These are phyloP conservation scores for Toxonevra muliebris DNA, from an alignment of 2,888 invertebrate species.

Conservation along the genomic window DNA sequence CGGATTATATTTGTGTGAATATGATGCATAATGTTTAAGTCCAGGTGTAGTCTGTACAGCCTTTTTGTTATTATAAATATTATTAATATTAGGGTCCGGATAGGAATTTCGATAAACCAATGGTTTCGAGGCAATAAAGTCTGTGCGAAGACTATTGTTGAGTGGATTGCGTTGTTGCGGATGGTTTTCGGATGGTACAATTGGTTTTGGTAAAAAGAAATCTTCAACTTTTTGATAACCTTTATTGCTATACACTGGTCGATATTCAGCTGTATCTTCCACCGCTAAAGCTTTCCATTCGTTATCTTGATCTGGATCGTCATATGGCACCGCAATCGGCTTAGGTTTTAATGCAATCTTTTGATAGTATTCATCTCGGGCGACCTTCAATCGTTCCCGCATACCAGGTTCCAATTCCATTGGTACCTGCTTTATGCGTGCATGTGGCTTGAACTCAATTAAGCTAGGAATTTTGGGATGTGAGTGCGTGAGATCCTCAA, in stretches of 20 bases:
- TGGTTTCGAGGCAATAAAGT: constrained; percentile 51
- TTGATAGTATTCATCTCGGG: constrained; percentile 55
- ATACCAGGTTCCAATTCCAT: constrained; percentile 61
- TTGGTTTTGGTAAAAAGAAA: constrained; percentile 44
- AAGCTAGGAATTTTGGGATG: constrained; percentile 60
- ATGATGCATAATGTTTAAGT: constrained; percentile 64
- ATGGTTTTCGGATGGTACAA: background rate
- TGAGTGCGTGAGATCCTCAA: constrained; percentile 60
- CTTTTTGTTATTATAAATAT: constrained; percentile 58
- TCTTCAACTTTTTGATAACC: constrained; percentile 49
- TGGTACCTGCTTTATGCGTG: constrained; percentile 59
- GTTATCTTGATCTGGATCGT: constrained; percentile 48
- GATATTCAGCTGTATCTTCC: constrained; percentile 45
- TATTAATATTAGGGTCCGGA: constrained; percentile 52
- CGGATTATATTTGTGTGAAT: constrained; percentile 41
- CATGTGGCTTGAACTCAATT: constrained; percentile 61
- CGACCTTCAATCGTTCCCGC: constrained; percentile 48
- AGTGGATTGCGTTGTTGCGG: constrained; percentile 26
- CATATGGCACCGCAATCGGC: constrained; percentile 43
- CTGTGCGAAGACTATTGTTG: constrained; percentile 44
- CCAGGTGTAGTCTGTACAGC: constrained; percentile 64
- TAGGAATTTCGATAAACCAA: constrained; percentile 40
- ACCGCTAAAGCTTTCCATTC: constrained; percentile 60
- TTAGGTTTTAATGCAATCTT: constrained; percentile 41
- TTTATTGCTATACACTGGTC: constrained; percentile 42